Base-by-base conservation (phyloP, 2,888 invertebrate genomes). In the Microctonus brassicae region DNA sequence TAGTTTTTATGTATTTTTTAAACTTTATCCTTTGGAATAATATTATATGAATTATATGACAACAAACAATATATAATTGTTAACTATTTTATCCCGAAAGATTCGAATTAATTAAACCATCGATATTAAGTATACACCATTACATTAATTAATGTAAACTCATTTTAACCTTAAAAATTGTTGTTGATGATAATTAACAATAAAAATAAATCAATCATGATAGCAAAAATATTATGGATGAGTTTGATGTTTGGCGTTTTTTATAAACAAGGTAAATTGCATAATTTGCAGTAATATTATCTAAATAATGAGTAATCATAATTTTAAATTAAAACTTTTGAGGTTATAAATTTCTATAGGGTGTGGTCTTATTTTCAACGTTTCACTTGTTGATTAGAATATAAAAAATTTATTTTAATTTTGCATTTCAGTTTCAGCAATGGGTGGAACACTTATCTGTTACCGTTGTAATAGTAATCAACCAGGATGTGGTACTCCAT, bases 401-500 rank as follows among this genome's bases (percentile, higher is more conserved):
- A 11, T 3, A 11, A 26, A 2, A 10, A 3, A 2, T 11, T 55
- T 29, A 24, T 55, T 5, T 29, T 52, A 26, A 52, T 60, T n/a
- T 39, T 58, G 26, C 17, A 1, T 20, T 70, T 63, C 17, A 22
- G 52, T 73, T 70, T 66, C 67, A 68, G 77, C 70, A 1, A 64
- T 42, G 7, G 72, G 75, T 9, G 76, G 74, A 36, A 42, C 70
- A 20, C 57, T 75, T 61, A 55, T 75, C 92, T 97, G 97, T 86
- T 97, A 97, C 82, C 93, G 94, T 83, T 97, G 97, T 85, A 95
- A 94, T 20, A 93, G 95, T 7, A 95, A 95, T 7, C 94, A 94
- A 64, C 97, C 97, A 22, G 97, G 97, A 1, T 97, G 97, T 88
- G 93, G 92, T 20, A 92, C 92, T 47, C 92, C 93, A 0, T 94